Evolutionary conservation across 1,140 invertebrate species (phyloP).

Genomic region (Muscidifurax raptorellus): DNA sequence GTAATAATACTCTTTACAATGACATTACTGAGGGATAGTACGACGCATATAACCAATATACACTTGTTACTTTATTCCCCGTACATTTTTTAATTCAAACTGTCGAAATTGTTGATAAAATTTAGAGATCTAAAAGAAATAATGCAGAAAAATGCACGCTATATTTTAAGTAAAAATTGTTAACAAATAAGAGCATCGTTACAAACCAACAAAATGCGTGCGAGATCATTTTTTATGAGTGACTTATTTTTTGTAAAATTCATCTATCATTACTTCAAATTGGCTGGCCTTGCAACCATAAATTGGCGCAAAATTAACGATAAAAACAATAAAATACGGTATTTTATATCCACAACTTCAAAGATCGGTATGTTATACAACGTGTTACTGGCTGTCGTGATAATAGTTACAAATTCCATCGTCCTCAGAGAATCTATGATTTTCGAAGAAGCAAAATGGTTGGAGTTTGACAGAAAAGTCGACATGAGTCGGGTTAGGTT

Average conservation of each 20-base stretch:
- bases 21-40: too few relatives aligned
- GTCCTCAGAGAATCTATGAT: too few relatives aligned
- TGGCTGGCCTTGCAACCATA: background rate
- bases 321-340: background rate
- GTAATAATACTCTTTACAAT: too few relatives aligned
- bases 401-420: background rate
- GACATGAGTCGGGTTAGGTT: background rate
- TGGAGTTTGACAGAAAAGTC: background rate
- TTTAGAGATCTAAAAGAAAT: too few relatives aligned
- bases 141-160: too few relatives aligned
- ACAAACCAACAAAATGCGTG: too few relatives aligned
- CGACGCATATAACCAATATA: too few relatives aligned
- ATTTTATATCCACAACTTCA: background rate
- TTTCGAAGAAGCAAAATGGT: background rate
- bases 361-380: background rate
- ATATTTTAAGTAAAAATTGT: too few relatives aligned
- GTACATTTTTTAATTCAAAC: too few relatives aligned
- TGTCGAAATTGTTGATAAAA: too few relatives aligned
- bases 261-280: background rate
- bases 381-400: background rate
- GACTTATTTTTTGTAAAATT: background rate
- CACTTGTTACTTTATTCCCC: too few relatives aligned
- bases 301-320: background rate
- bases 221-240: background rate
- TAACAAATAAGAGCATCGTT: too few relatives aligned